phyloP scores from a whole-genome alignment of 1,140 invertebrate species.

The Nautilus pompilius region DNA sequence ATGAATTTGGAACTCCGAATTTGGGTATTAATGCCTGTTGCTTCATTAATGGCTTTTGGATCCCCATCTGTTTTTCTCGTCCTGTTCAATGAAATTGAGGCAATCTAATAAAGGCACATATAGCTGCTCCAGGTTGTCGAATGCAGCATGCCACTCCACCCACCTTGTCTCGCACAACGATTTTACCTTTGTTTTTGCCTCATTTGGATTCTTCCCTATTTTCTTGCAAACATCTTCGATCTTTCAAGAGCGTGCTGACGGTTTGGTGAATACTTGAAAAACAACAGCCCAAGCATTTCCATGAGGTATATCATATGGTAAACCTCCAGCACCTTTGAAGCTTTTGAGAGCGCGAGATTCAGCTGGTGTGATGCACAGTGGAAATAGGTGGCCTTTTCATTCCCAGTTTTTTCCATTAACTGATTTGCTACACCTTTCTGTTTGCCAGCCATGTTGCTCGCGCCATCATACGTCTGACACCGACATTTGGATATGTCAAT shows the following conservation, averaged over 20 bases:
- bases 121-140: slow-evolving; percentile 13
- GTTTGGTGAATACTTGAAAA: slow-evolving; percentile 26
- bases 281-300: slow-evolving; percentile 16
- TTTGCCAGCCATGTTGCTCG: slow-evolving; percentile 21
- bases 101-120: slow-evolving; percentile 10
- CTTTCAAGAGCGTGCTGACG: slow-evolving; percentile 11
- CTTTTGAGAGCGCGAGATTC: slow-evolving; percentile 18
- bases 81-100: too few species aligned
- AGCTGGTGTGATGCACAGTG: slow-evolving; percentile 21
- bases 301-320: slow-evolving; percentile 16
- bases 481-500: slow-evolving; percentile 11
- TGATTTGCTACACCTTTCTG: slow-evolving; percentile 11
- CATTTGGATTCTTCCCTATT: slow-evolving; percentile 1
- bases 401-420: slow-evolving; percentile 9
- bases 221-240: slow-evolving; percentile 15
- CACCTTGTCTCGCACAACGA: slow-evolving; percentile 17
- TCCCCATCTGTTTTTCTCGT: slow-evolving; percentile 9
- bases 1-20: slow-evolving; percentile 17
- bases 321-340: slow-evolving; percentile 21
- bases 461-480: slow-evolving; percentile 22
- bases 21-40: slow-evolving; percentile 9
- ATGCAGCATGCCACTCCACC: slow-evolving; percentile 15
- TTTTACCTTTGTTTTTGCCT: slow-evolving; percentile 4
- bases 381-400: slow-evolving; percentile 17
- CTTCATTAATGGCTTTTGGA: slow-evolving; percentile 13